These are phyloP conservation scores for Meganola albula DNA, from an alignment of 2,888 invertebrate species.

Conservation along the genomic window DNA sequence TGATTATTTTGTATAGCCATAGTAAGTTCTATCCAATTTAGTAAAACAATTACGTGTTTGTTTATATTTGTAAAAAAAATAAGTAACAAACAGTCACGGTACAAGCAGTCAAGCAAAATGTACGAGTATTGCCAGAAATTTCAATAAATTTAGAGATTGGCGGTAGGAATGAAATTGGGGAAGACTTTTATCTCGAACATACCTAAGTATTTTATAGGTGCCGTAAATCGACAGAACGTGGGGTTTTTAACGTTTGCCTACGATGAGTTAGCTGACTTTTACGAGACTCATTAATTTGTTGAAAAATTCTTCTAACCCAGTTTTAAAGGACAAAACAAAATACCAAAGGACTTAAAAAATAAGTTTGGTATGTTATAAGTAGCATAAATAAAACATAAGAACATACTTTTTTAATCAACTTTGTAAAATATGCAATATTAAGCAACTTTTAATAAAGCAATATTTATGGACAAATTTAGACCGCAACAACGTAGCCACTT, in stretches of 20 bases:
- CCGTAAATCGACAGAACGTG: slow-evolving; percentile 70
- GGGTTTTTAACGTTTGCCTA: slow-evolving; percentile 73
- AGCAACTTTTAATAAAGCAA: slow-evolving; percentile 9
- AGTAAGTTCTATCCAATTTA: not conserved
- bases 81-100: too few relatives aligned
- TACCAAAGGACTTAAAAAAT: too few relatives aligned
- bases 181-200: slow-evolving; percentile 70
- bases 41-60: too few relatives aligned
- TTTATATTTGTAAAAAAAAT: too few relatives aligned
- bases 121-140: too few relatives aligned
- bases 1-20: slow-evolving; percentile 11
- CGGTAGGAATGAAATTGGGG: slow-evolving; percentile 57
- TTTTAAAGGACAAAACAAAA: too few relatives aligned
- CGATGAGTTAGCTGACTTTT: slow-evolving; percentile 64
- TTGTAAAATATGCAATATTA: too few relatives aligned
- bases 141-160: slow-evolving; percentile 58
- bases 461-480: slow-evolving; percentile 1
- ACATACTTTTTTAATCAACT: too few relatives aligned
- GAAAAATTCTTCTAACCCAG: slow-evolving; percentile 49
- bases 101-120: too few relatives aligned
- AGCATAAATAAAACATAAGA: too few relatives aligned
- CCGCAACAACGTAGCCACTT: not conserved
- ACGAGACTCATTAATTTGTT: slow-evolving; percentile 67
- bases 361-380: too few relatives aligned
- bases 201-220: slow-evolving; percentile 75